These are phyloP conservation scores for Ciconia nigra DNA, from an alignment of 2,797 vertebrate species.

Conservation along the genomic window DNA sequence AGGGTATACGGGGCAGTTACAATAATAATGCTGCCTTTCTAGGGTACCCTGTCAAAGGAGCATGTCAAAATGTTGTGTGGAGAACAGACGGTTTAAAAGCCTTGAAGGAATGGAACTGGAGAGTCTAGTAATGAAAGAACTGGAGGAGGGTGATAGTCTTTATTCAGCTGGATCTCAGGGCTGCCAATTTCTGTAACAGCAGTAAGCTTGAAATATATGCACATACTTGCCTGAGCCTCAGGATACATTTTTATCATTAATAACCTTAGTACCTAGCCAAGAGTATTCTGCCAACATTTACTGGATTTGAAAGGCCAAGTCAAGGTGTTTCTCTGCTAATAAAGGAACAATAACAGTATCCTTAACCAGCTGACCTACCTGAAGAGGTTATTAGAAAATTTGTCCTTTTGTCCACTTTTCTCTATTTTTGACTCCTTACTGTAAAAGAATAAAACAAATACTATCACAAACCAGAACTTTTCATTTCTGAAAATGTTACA, in stretches of 20 bases:
- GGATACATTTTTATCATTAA: conserved; percentile 6
- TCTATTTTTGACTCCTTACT: neutral
- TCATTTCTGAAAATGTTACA: neutral
- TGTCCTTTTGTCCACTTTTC: neutral
- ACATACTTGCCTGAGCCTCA: neutral
- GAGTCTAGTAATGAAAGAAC: neutral
- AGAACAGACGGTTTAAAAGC: neutral
- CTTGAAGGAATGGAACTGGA: neutral
- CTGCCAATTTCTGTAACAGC: conserved; percentile 6
- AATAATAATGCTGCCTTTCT: neutral
- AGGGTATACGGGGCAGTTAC: neutral
- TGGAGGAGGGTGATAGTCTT: neutral
- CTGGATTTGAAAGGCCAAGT: neutral
- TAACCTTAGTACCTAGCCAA: neutral
- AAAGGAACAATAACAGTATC: neutral
- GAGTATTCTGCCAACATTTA: neutral
- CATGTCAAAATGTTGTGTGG: neutral
- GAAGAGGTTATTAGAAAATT: neutral
- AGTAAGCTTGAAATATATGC: neutral
- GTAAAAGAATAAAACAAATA: neutral
- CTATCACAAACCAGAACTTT: neutral
- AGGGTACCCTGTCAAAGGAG: neutral
- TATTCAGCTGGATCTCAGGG: neutral
- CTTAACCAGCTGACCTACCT: neutral
- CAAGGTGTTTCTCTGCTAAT: neutral